A percentile compares a stretch with the other conserved stretches of the same genome.
Conservation (phyloP, 2,113 vertebrate species). For the Cyanistes caeruleus region DNA sequence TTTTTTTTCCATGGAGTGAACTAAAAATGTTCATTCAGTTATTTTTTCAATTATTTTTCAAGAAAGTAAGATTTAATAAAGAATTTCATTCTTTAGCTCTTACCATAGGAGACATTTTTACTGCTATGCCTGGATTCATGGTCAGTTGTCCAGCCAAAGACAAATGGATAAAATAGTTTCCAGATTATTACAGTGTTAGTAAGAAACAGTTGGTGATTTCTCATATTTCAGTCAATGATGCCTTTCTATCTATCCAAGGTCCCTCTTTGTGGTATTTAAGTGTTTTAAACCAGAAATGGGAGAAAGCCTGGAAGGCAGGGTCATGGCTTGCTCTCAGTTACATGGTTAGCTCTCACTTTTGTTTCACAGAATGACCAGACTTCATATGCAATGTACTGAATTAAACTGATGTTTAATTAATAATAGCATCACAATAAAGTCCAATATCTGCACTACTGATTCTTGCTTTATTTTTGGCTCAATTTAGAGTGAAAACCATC, state of each 20-base stretch:
- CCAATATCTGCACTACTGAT: neutral
- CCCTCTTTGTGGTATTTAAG: neutral
- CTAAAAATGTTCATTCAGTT: neutral
- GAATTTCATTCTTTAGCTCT: neutral
- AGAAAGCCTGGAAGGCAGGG: neutral
- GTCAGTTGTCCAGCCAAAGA: neutral
- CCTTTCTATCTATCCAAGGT: neutral
- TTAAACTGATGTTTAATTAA: no score
- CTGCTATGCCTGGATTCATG: rapidly evolving
- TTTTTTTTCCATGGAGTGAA: neutral
- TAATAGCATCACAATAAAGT: neutral
- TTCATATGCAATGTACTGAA: neutral
- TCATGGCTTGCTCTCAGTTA: neutral
- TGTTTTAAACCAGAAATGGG: neutral
- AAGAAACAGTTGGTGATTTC: neutral
- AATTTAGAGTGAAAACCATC: neutral
- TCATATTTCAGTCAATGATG: neutral
- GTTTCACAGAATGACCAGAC: neutral
- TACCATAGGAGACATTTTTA: neutral
- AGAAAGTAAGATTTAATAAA: neutral
- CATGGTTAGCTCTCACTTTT: neutral
- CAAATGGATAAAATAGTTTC: neutral
- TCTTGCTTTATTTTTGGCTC: neutral
- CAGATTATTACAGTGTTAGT: neutral
- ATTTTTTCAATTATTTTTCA: neutral